Evolutionary conservation across 2,113 vertebrate species (phyloP), one percentile per base, ranked within the genome.

Genomic region (Oostethus manadensis): DNA sequence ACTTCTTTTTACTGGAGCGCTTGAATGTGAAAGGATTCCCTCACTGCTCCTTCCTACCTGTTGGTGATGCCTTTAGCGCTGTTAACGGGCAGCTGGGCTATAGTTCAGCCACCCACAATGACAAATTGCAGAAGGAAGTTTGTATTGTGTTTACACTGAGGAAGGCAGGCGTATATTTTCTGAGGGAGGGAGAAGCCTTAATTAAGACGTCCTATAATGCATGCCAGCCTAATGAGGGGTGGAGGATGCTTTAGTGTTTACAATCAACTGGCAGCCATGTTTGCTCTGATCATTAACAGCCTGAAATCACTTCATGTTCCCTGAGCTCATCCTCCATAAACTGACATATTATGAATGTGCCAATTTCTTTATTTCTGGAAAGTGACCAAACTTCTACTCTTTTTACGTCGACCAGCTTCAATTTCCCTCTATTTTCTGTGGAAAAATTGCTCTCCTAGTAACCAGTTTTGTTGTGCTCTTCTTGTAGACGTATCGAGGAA

Each of bases 311-410:
- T 85, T 82, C 86, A 86, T 86, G 84, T 66, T 82, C 76, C 71
- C 43, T 8, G n/a, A 66, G 59, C 65, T 60, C 60, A 29, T 40
- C 63, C 45, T 45, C 50, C 40, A 61, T 51, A 84, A 84, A 77
- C 71, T 76, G 77, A 85, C 70, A 40, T 82, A 74, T 73, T 82
- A 86, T 82, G 86, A 88, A 88, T 88, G 83, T 86, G 84, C 82
- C 86, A 81, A 76, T 77, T 83, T 85, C 64, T 81, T 60, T 82
- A 61, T 68, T 65, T 80, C 75, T 92, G 89, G 85, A 92, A 82
- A 91, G 89, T 92, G 90, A 93, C 93, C 92, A 93, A 92, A 91
- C 89, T 58, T 87, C 5, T 80, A 18, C 90, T 88, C 89, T 89
- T 73, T 80, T 59, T 77, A 70, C 70, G 82, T 85, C 85, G 89